Percentiles rank a stretch among this genome's conserved stretches.
These are phyloP conservation scores for Cephus nigrinus DNA, from an alignment of 2,888 invertebrate genomes.

Conservation along the genomic window DNA sequence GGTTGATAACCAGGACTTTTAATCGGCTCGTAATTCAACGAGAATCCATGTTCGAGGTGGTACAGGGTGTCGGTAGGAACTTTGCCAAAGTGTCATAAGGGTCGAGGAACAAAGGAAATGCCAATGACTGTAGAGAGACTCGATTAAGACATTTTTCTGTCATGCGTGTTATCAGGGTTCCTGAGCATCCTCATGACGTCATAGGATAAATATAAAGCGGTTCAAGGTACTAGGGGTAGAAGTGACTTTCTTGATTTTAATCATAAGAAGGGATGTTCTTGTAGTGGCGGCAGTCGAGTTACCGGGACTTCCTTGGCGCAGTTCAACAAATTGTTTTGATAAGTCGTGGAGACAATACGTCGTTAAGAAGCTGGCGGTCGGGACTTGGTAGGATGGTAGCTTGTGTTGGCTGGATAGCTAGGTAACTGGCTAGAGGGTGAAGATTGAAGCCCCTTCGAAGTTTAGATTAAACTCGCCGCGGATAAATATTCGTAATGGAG, in stretches of 20 bases:
- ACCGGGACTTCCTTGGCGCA: conserved; percentile 16
- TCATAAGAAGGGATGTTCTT: not conserved
- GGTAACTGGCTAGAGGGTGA: conserved; percentile 27
- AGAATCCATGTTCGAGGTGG: not conserved
- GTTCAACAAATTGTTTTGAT: conserved; percentile 63
- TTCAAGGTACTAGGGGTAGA: not conserved
- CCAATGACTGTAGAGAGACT: not conserved
- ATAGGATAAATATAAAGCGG: not conserved
- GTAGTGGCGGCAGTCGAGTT: conserved; percentile 21
- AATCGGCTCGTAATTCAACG: not conserved
- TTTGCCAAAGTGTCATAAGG: not conserved
- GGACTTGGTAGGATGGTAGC: conserved; percentile 17
- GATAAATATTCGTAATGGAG: conserved; percentile 68
- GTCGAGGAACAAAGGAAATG: not conserved
- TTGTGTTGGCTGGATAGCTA: conserved; percentile 5
- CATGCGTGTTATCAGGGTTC: not conserved
- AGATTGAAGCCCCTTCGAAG: conserved; percentile 58
- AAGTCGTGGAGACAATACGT: conserved; percentile 65
- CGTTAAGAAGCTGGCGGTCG: conserved; percentile 58
- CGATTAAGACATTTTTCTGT: not conserved
- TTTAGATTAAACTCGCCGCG: conserved; percentile 67
- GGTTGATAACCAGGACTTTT: not conserved
- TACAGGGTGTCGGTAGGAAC: not conserved
- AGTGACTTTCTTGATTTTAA: not conserved
- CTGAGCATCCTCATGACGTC: not conserved